Conservation (phyloP, 2,888 invertebrate genomes). For the Drosophila pegasa region DNA sequence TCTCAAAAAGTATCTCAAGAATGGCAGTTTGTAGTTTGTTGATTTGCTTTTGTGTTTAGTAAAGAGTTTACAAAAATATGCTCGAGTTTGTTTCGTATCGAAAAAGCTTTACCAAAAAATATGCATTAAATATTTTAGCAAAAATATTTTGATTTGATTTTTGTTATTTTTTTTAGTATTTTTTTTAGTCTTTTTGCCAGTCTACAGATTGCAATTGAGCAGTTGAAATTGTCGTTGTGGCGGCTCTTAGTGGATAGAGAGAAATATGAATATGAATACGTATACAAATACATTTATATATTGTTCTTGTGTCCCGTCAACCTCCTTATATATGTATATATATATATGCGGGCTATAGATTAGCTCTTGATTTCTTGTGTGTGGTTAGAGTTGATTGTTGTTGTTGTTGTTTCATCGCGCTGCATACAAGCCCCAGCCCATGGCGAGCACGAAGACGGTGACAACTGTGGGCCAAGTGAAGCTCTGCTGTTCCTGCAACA, state of each 20-base stretch:
- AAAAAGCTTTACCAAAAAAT: conserved; percentile 52
- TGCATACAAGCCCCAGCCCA: conserved; percentile 85
- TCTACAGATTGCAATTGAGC: conserved; percentile 70
- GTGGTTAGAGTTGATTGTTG: conserved; percentile 19
- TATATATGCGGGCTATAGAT: conserved; percentile 38
- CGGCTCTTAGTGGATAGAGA: conserved; percentile 39
- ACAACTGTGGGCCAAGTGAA: conserved; percentile 85
- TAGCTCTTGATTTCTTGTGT: conserved; percentile 26
- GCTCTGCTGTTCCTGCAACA: conserved; percentile 82
- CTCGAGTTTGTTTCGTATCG: conserved; percentile 18
- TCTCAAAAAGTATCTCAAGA: conserved; percentile 43
- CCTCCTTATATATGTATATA: conserved; percentile 49
- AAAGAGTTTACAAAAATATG: conserved; percentile 52
- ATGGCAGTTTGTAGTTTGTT: conserved; percentile 62
- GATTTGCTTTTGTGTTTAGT: conserved; percentile 10
- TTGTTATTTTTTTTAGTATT: conserved; percentile 30
- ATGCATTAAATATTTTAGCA: conserved; percentile 53
- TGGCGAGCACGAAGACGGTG: conserved; percentile 84
- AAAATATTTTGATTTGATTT: conserved; percentile 56
- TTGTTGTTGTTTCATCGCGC: conserved; percentile 82
- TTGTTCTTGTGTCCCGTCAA: conserved; percentile 80
- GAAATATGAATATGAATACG: conserved; percentile 29
- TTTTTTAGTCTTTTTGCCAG: conserved; percentile 68
- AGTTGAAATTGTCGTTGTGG: conserved; percentile 54
- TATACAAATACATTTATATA: conserved; percentile 53